Conservation (phyloP, 2,113 vertebrate genomes). For the Onychorhynchus coronatus region DNA sequence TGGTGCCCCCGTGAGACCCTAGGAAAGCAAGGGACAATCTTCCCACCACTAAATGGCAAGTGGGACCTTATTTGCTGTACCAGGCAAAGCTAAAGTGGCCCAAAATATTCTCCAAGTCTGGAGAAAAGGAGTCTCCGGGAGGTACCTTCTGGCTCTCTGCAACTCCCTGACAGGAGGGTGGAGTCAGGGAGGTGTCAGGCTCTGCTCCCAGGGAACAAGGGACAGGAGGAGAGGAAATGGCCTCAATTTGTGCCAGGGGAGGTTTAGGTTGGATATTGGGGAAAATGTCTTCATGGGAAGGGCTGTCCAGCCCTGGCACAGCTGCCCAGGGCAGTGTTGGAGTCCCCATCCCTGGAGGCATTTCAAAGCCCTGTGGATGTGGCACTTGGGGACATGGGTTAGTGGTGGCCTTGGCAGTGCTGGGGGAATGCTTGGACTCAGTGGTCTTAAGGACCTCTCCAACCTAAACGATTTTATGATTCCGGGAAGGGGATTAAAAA, state of each 20-base stretch:
- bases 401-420: neutral
- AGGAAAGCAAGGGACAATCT: neutral
- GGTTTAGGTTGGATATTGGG: neutral
- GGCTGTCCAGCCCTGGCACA: fast-evolving
- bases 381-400: neutral
- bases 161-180: neutral
- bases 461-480: fast-evolving
- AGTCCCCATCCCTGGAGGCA: neutral
- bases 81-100: neutral
- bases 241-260: neutral
- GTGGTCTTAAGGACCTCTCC: neutral
- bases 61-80: neutral
- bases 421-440: fast-evolving
- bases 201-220: neutral
- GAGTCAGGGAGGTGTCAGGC: fast-evolving
- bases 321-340: neutral
- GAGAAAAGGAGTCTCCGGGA: neutral
- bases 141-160: fast-evolving
- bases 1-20: neutral
- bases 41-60: neutral
- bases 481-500: neutral
- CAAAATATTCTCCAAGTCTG: neutral
- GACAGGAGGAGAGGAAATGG: fast-evolving
- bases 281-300: neutral
- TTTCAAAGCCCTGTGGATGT: neutral